Base-by-base conservation (phyloP, 2,797 vertebrate species). In the Tapirus indicus region DNA sequence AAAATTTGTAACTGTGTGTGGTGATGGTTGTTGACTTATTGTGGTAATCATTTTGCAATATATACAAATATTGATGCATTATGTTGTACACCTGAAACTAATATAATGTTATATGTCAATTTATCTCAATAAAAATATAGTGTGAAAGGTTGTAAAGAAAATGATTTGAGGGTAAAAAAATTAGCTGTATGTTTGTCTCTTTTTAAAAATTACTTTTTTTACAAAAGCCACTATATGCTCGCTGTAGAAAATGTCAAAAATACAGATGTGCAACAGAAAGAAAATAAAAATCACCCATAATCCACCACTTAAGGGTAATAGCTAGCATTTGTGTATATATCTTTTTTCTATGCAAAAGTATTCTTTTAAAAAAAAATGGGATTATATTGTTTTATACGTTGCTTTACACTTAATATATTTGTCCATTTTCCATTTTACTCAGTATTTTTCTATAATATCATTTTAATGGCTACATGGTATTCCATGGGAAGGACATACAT, bases 211-310 rank as follows among this genome's bases (percentile, higher is more conserved):
- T 74, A 83, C 14, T 41, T 58, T 87, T 88, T 66, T 83, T 79
- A 44, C 14, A 82, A 84, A 62, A 95, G 17, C 32, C 85, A 12
- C 69, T 75, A 79, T 2, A 38, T 69, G 27, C 5, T n/a, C 29
- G 1, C 23, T 90, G 3, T 89, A 94, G 75, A 96, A 92, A 95
- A 78, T 94, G 64, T 62, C n/a, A 92, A 71, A 88, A 86, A 60
- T 38, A 78, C 4, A 75, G 38, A 38, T 29, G 74, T 1, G n/a
- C 16, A 94, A 35, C 32, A 96, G 52, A 41, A 62, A 84, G 27
- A 85, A 91, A 78, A 14, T 68, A 21, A 75, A 94, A 80, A 68
- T 78, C n/a, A 68, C 10, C 75, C 2, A 49, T 69, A 93, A 86
- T 83, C 35, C 8, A 27, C 35, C 38, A 88, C 21, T 88, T 66